These are phyloP conservation scores for Ameiurus melas DNA, from an alignment of 2,113 vertebrate genomes.

Conservation along the genomic window DNA sequence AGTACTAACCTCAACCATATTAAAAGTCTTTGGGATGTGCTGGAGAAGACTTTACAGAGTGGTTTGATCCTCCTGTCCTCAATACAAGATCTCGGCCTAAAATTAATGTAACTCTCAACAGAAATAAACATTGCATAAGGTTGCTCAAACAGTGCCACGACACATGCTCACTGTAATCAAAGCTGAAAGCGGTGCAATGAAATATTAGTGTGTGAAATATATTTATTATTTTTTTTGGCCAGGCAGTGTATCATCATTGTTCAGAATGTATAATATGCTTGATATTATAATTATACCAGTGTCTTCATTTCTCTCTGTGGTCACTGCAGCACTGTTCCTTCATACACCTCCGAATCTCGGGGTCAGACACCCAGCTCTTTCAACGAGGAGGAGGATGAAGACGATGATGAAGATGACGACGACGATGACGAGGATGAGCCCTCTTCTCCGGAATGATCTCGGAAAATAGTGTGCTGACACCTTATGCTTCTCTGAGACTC, in stretches of 20 bases:
- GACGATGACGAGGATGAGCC: slow-evolving; percentile 73
- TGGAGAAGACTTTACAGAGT: no score
- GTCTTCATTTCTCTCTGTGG: slow-evolving; percentile 71
- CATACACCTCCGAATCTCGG: slow-evolving; percentile 77
- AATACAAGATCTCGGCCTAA: no score
- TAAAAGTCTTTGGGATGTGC: no score
- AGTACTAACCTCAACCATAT: no score
- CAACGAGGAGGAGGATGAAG: slow-evolving; percentile 81
- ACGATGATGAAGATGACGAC: slow-evolving; percentile 72
- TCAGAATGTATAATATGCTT: background rate
- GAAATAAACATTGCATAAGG: no score
- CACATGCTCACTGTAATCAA: no score
- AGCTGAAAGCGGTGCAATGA: no score
- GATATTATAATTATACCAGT: slow-evolving; percentile 45
- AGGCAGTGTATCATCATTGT: background rate
- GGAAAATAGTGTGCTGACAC: slow-evolving; percentile 39
- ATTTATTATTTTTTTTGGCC: no score
- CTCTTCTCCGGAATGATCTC: slow-evolving; percentile 79
- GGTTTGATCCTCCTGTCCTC: no score
- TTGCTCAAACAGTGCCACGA: no score
- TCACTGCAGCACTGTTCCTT: slow-evolving; percentile 73
- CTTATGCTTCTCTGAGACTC: background rate
- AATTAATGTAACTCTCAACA: no score
- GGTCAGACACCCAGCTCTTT: slow-evolving; percentile 83
- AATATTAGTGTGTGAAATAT: no score